Base-by-base conservation (phyloP, 2,113 vertebrate species). In the Actenoides lindsayi region DNA sequence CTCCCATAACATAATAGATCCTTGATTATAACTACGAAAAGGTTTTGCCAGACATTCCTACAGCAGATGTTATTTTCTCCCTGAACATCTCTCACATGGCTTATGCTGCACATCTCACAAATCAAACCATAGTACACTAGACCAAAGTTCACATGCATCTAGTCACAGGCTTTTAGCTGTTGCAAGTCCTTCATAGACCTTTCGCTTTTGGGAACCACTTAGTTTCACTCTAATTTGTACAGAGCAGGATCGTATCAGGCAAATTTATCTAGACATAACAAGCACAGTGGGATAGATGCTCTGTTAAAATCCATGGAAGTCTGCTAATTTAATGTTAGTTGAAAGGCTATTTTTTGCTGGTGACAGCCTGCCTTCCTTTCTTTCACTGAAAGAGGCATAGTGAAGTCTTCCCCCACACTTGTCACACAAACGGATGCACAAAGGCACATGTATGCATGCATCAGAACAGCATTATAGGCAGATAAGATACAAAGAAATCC, bases 1-100 rank as follows among this genome's bases (percentile, higher is more conserved):
- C 33, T 93, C 56, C 88, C 95, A 94, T 46, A 96, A 97, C 97
- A 95, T 75, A 93, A 97, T 95, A 90, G 75, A 44, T 96, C 69
- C 81, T 97, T 96, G 95, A 96, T 96, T 97, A 78, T 85, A 67
- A 97, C 83, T 93, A 93, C 88, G 87, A 87, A 97, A 96, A 95
- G 83, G 51, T 94, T 97, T 97, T 97, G 56, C 87, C 76, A 97
- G 73, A 39, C 92, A 95, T 73, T 93, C 82, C 59, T 80, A 92
- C 16, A 83, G 65, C 87, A 97, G 95, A 95, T 95, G 76, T 88
- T 95, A 87, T 94, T 96, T 96, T 97, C 91, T 96, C 74, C 82
- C 82, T 37, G 50, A 95, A 94, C 67, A 94, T 82, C 91, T 94
- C 91, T 96, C 88, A 93, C 63, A 97, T 90, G 83, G 87, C 87